Conservation (phyloP, 2,888 invertebrate species). For the Drosophila paramelanica region DNA sequence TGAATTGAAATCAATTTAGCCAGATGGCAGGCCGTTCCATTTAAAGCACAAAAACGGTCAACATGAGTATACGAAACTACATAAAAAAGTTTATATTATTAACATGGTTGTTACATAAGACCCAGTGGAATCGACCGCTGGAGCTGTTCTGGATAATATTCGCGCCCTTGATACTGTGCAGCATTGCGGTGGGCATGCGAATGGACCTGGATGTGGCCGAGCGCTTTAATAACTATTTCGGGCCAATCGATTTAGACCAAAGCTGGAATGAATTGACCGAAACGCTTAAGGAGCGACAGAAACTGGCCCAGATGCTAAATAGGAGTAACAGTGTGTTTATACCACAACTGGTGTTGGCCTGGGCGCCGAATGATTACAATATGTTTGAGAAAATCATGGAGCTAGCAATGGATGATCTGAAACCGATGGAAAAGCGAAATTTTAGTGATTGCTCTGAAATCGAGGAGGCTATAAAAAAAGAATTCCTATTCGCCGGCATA, state of each 20-base stretch:
- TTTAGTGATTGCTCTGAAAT: constrained; percentile 38
- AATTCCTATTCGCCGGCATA: constrained; percentile 65
- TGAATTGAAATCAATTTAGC: background rate
- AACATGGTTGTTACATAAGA: constrained; percentile 57
- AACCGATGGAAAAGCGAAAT: background rate
- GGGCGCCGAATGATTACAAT: constrained; percentile 50
- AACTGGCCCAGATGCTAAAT: constrained; percentile 1
- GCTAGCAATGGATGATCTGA: background rate
- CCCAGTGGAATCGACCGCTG: constrained; percentile 44
- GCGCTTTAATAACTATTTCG: constrained; percentile 12
- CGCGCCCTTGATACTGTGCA: constrained; percentile 34
- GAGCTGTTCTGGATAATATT: constrained; percentile 48
- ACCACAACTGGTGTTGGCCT: constrained; percentile 60
- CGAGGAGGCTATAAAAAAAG: constrained; percentile 18
- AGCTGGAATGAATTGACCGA: constrained; percentile 51
- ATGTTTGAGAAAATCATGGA: constrained; percentile 41
- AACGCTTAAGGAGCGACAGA: constrained; percentile 12
- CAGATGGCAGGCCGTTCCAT: background rate
- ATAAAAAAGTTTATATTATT: constrained; percentile 48
- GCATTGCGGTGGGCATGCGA: constrained; percentile 35
- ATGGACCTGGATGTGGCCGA: constrained; percentile 5
- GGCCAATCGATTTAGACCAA: constrained; percentile 37
- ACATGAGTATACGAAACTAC: constrained; percentile 50
- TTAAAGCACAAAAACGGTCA: background rate
- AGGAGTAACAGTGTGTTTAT: constrained; percentile 41